Percentiles rank a stretch among this genome's conserved stretches.
These are phyloP conservation scores for Cataglyphis hispanica DNA, from an alignment of 1,140 invertebrate species.

Conservation along the genomic window DNA sequence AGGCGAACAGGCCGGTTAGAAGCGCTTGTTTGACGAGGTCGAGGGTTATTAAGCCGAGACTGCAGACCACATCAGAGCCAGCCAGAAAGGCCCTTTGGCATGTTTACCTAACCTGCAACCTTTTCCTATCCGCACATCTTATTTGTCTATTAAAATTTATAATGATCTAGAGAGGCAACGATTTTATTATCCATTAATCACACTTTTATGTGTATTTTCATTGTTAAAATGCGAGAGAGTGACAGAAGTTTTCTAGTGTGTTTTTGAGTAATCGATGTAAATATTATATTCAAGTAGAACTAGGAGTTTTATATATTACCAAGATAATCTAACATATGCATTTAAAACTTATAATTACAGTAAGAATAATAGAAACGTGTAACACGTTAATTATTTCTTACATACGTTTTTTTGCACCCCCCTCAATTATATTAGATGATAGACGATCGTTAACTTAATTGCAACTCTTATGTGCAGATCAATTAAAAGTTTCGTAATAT, in stretches of 20 bases:
- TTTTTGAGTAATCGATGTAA: background rate
- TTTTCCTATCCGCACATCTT: slow-evolving; percentile 61
- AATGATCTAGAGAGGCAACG: background rate
- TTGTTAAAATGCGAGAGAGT: background rate
- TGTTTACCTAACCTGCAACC: slow-evolving; percentile 77
- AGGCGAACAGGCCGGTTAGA: slow-evolving; percentile 79
- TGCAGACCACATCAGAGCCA: slow-evolving; percentile 86
- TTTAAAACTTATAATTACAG: slow-evolving; percentile 2
- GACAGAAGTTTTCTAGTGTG: background rate
- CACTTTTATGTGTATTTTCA: background rate
- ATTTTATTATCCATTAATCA: background rate
- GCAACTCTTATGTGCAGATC: slow-evolving; percentile 17
- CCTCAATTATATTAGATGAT: background rate
- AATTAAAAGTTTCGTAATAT: slow-evolving; percentile 56
- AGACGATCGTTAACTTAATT: slow-evolving; percentile 3
- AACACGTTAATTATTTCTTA: slow-evolving; percentile 6
- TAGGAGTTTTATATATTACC: background rate
- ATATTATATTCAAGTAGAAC: background rate
- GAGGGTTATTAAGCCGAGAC: slow-evolving; percentile 85
- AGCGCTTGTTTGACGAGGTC: slow-evolving; percentile 85
- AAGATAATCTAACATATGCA: background rate
- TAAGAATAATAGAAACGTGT: background rate
- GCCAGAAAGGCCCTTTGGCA: slow-evolving; percentile 79
- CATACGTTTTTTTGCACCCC: background rate
- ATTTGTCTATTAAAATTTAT: slow-evolving; percentile 72